phyloP scores from a whole-genome alignment of 2,797 vertebrate genomes.

The Hapalemur alaotrensis region DNA sequence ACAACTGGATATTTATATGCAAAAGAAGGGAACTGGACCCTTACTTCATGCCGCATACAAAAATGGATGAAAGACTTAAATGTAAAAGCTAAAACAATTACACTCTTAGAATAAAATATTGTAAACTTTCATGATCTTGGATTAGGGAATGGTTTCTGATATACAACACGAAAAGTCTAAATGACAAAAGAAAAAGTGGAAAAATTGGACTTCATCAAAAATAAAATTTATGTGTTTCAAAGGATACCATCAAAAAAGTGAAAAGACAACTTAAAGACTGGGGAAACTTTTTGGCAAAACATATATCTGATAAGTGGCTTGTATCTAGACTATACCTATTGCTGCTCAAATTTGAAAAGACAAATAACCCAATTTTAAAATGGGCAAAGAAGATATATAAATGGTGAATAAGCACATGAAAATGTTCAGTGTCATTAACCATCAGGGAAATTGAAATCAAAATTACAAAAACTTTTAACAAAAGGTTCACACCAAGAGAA shows the following conservation, averaged over 20 bases:
- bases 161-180: background rate
- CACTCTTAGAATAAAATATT: background rate
- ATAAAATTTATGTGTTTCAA: background rate
- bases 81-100: background rate
- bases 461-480: background rate
- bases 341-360: background rate
- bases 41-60: background rate
- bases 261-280: background rate
- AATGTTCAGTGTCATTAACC: background rate
- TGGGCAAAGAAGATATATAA: background rate
- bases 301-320: background rate
- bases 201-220: background rate
- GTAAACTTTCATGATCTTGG: background rate
- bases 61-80: slow-evolving; percentile 27
- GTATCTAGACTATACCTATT: background rate
- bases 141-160: background rate
- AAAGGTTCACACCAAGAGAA: background rate
- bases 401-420: background rate
- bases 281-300: background rate
- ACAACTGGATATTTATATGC: background rate
- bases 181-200: background rate
- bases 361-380: background rate
- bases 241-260: background rate
- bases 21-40: background rate
- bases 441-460: background rate